Evolutionary conservation across 2,888 invertebrate species (phyloP).

Genomic region (Lypha dubia): DNA sequence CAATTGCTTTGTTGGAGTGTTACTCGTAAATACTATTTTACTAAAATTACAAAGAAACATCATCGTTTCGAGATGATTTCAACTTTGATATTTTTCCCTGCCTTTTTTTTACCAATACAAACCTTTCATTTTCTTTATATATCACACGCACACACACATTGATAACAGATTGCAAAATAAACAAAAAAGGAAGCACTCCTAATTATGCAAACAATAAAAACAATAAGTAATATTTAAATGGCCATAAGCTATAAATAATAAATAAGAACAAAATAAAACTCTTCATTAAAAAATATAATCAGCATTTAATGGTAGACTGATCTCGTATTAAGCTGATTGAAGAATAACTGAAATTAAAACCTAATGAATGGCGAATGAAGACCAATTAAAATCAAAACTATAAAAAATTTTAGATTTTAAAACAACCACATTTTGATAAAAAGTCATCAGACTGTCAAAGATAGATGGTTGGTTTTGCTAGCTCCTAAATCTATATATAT

Average conservation of each 20-base stretch:
- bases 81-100: slow-evolving; percentile 46
- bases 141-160: slow-evolving; percentile 44
- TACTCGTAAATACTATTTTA: slow-evolving; percentile 50
- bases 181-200: not conserved
- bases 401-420: not conserved
- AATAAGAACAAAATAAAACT: slow-evolving; percentile 39
- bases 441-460: too few species aligned
- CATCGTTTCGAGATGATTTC: slow-evolving; percentile 34
- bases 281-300: slow-evolving; percentile 29
- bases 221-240: slow-evolving; percentile 67
- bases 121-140: slow-evolving; percentile 71
- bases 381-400: not conserved
- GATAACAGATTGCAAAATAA: slow-evolving; percentile 29
- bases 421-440: too few species aligned
- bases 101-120: slow-evolving; percentile 27
- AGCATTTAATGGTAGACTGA: slow-evolving; percentile 29
- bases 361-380: not conserved
- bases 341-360: slow-evolving; percentile 9
- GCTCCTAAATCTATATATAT: too few species aligned
- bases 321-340: slow-evolving; percentile 4
- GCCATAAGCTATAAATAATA: slow-evolving; percentile 65
- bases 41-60: slow-evolving; percentile 43
- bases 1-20: slow-evolving; percentile 68
- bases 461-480: too few species aligned
- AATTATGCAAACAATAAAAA: slow-evolving; percentile 30